Conservation (phyloP, 1,140 invertebrate species). For the Himalopsyche phryganea region DNA sequence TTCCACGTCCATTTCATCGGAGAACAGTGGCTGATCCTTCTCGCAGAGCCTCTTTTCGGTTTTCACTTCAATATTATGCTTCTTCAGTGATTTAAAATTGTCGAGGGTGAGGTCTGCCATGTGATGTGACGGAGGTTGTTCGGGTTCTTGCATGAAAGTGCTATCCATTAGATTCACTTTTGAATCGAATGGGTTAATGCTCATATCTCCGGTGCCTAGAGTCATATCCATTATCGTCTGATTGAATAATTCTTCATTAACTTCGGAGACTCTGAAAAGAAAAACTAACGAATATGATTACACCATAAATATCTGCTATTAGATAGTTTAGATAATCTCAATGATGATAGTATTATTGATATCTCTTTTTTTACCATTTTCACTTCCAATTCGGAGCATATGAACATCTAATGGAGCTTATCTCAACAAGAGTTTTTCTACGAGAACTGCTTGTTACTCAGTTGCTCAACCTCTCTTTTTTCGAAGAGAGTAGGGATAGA, state of each 20-base stretch:
- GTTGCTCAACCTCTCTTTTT: too few relatives aligned
- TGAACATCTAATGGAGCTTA: too few relatives aligned
- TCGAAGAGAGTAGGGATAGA: too few relatives aligned
- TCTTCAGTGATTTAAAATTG: constrained; percentile 48
- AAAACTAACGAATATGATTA: too few relatives aligned
- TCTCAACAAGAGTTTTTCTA: too few relatives aligned
- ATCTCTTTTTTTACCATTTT: too few relatives aligned
- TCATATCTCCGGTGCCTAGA: constrained; percentile 45
- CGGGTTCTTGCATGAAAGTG: constrained; percentile 32
- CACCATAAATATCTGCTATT: too few relatives aligned
- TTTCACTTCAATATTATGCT: constrained; percentile 41
- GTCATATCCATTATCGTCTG: constrained; percentile 52
- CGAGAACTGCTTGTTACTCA: too few relatives aligned
- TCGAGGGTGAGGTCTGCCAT: constrained; percentile 47
- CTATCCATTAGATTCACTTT: constrained; percentile 34
- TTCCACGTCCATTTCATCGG: constrained; percentile 48
- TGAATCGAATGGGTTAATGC: constrained; percentile 48
- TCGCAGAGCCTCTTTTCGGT: constrained; percentile 46
- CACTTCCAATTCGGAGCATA: too few relatives aligned
- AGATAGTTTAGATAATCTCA: too few relatives aligned
- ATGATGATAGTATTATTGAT: too few relatives aligned
- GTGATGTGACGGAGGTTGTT: constrained; percentile 46
- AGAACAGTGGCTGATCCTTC: constrained; percentile 45
- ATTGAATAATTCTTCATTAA: constrained; percentile 38
- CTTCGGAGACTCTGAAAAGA: constrained; percentile 23